Base-by-base conservation (phyloP, 2,797 vertebrate species). In the Psittacula echo region DNA sequence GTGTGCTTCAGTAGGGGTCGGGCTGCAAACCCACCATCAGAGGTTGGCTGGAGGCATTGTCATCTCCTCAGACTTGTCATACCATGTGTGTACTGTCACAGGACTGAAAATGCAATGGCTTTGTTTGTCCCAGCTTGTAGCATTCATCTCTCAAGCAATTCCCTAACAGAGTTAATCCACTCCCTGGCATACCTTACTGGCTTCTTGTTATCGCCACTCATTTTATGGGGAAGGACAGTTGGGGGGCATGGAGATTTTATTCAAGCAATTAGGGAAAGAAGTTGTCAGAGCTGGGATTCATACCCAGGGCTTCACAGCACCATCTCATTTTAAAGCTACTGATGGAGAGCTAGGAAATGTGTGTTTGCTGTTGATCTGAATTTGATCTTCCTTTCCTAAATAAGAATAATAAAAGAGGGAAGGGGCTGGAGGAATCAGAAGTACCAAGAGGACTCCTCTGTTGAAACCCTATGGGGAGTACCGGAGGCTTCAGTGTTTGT, bases 321-420 rank as follows among this genome's bases (percentile, higher is more conserved):
- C 15, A 32, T 89, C 66, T 81, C 75, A 26, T 77, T 93, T 89
- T 71, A 74, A 89, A 80, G 87, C 89, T 87, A 74, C 72, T 95
- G 37, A 91, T 42, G 62, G 82, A 83, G 85, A 68, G 44, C 81
- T 91, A 64, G 83, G 53, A 71, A 88, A 68, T 2, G 1, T 79
- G 15, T 61, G 79, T 51, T 50, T 94, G 71, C 77, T 85, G 22
- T 50, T 92, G 88, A 67, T 76, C 60, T 89, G 81, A 67, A 86
- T 91, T 92, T 87, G 78, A 85, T 95, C 85, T 95, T 93, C 45
- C 48, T 80, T 68, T 80, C 81, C 95, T 95, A 83, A 94, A 81
- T 66, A 89, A 71, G 75, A 87, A 82, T 90, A 90, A 68, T 83
- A 45, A 66, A 93, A 83, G 80, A 88, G 54, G 32, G 78, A 87